Base-by-base conservation (phyloP, 1,140 invertebrate genomes). In the Bombus waltoni region DNA sequence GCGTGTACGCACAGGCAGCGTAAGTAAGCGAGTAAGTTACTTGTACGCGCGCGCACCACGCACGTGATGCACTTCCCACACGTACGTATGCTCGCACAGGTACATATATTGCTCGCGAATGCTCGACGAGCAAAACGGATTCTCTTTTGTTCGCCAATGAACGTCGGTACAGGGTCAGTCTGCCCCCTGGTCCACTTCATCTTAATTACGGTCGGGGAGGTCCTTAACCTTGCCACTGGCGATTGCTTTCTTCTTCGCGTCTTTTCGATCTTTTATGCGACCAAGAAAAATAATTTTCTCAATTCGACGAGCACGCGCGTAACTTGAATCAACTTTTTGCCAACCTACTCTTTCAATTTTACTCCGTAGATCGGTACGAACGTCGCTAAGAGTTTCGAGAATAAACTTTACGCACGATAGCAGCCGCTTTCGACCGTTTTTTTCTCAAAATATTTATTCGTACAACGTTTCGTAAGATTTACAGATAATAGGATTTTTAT, bases 131-230 rank as follows among this genome's bases (percentile, higher is more conserved):
- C 75, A 84, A 79, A 79, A 84, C 75, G 82, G 38, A 79, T 71
- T 32, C 82, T 62, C n/a, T 66, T 84, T 84, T 84, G 82, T 84
- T 79, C 82, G 47, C 75, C 62, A 72, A 84, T 79, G 75, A 79
- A 79, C 65, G 42, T 8, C 65, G 28, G 53, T 8, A 44, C 66
- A 62, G 47, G 82, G 35, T 71, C 82, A 40, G 59, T 28, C 82
- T 66, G n/a, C 57, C 57, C 71, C 38, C 59, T 76, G 59, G 81
- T 76, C 59, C 57, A 76, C 72, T 83, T 83, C 35, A 66, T 83
- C 62, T 83, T 83, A 83, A 83, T 83, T 68, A 38, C 73, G 32
- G 9, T 25, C 28, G 18, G 44, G 28, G 40, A 53, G 81, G 72
- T 83, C 44, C 40, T 68, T 76, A 35, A 83, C 73, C 81, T 83